Evolutionary conservation across 2,797 vertebrate genomes (phyloP), one percentile per base, ranked within the genome.

Genomic region (Lycodopsis pacificus): DNA sequence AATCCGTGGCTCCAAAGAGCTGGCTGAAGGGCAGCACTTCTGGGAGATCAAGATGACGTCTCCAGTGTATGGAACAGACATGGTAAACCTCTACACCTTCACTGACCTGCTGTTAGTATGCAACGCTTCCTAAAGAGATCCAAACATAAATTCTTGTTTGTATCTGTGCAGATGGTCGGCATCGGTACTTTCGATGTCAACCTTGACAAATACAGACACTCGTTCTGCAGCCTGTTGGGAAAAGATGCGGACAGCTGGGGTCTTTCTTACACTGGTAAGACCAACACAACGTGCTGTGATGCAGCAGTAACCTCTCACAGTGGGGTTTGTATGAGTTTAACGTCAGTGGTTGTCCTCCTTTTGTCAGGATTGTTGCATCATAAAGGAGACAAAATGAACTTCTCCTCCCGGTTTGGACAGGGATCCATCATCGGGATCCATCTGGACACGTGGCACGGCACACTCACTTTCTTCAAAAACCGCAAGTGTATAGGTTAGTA

Each of bases 1-100:
- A 14, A 96, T 99, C 76, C 96, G 97, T 0, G 98, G 97, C 54
- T 97, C 96, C 90, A 99, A 96, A 81, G 97, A 98, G 87, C 95
- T 99, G 79, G 94, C 92, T 0, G 97, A 99, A 0, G 97, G 98
- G 22, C 98, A 99, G 85, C 98, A 99, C 91, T 99, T 99, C 93
- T 99, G 98, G 98, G 98, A 99, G 93, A 98, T 99, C 88, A 99
- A 99, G 94, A 99, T 99, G 98, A 99, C 98, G 0, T 99, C 98
- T 0, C 98, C 97, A 0, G 97, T 99, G 53, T 99, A 99, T 0
- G 98, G 97, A 84, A 99, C 98, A 2, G 98, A 99, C 85, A 99
- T 99, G 98, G 98, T 98, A 93, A 20, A 94, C 17, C 12, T 74
- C 38, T 14, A 20, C 40, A 15, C 4, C 17, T 14, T 51, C 11